Evolutionary conservation across 2,888 invertebrate species (phyloP), one percentile per base, ranked within the genome.

Genomic region (Metellina segmentata): DNA sequence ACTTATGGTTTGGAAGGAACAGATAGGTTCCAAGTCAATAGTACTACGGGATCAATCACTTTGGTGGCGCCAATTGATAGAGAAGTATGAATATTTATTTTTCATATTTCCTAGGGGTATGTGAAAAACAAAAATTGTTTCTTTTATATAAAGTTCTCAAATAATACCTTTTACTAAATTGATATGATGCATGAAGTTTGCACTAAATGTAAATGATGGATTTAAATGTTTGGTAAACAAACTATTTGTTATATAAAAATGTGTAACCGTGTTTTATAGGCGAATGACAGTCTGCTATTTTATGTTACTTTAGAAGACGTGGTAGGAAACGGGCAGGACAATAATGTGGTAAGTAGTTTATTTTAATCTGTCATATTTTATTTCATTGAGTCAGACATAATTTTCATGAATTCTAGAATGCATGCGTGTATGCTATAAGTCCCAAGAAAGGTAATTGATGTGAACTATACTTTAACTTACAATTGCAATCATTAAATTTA

Each of bases 301-400:
- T 96, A 97, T 93, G 97, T 98, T 34, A 97, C 97, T 0, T 96
- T 98, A 93, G 97, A 97, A 95, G 98, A 98, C 94, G 96, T 96
- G 93, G 96, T 97, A 4, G 96, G 96, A 78, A 95, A 95, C 16
- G 95, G 95, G 91, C 95, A 95, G 82, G 95, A 95, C 89, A 96
- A 97, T 93, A 98, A 97, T 95, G 95, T 97, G 92, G 97, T 97
- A 34, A 96, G 93, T 9, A 34, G 34, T 51, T 83, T 72, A 75
- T 77, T 51, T 77, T 81, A 34, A n/a, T 48, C 2, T 7, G 34
- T 4, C 34, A 34, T 34, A 34, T 34, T 34, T 34, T 4, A 34
- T 34, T 34, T 34, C 34, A 34, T 34, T 34, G 34, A 7, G 16
- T 70, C n/a, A 19, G 0, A 52, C 0, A 78, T 51, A 53, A 19